Percentiles rank a stretch among this genome's conserved stretches.
Evolutionary conservation across 2,797 vertebrate genomes (phyloP).

Genomic region (Coregonus sp.): DNA sequence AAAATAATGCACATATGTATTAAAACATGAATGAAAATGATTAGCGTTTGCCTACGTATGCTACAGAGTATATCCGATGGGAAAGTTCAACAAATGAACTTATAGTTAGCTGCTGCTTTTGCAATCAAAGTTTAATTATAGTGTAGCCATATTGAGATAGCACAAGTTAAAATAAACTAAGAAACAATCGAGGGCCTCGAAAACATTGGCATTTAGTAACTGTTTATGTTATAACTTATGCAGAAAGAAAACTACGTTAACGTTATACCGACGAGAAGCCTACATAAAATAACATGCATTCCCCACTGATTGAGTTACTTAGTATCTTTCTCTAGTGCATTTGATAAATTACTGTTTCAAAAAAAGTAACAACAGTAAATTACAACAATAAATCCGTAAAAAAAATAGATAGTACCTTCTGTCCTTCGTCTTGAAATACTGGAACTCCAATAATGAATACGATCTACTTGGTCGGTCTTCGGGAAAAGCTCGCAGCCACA

Average conservation of each 20-base stretch:
- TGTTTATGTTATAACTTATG: not conserved
- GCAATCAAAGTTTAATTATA: not conserved
- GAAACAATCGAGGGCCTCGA: not conserved
- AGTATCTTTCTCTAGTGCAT: not conserved
- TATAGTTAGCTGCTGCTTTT: not conserved
- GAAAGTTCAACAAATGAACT: too few relatives aligned
- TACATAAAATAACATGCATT: not conserved
- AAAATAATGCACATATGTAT: not conserved
- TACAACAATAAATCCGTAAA: not conserved
- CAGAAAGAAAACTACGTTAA: not conserved
- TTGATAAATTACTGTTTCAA: not conserved
- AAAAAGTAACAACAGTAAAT: not conserved
- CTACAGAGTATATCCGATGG: too few relatives aligned
- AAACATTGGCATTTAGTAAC: not conserved
- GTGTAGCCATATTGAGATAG: not conserved
- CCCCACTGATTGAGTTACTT: not conserved
- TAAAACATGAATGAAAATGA: too few relatives aligned
- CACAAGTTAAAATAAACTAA: not conserved
- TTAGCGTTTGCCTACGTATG: too few relatives aligned
- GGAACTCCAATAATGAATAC: not conserved
- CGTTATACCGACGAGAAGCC: not conserved
- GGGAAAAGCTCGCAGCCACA: conserved; percentile 8
- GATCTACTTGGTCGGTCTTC: not conserved
- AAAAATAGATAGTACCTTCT: not conserved
- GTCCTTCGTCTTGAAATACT: conserved; percentile 4